Evolutionary conservation across 2,888 invertebrate genomes (phyloP).

Genomic region (Macrosiphum euphorbiae): DNA sequence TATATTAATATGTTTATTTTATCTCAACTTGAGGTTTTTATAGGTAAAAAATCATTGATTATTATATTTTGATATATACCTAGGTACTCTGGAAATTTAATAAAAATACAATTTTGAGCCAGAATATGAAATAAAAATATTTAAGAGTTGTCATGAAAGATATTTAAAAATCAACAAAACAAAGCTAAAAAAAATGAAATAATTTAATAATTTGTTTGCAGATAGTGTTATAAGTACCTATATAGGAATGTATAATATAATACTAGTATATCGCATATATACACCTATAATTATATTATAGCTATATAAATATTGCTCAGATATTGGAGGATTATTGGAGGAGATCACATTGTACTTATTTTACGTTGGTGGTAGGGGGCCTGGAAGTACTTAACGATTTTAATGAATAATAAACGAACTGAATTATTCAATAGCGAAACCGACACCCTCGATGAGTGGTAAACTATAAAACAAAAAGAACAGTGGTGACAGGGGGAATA

Average conservation of each 20-base stretch:
- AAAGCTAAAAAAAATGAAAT: background rate
- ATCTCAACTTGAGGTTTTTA: background rate
- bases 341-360: background rate
- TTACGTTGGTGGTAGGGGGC: background rate
- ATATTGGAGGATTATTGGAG: background rate
- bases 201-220: background rate
- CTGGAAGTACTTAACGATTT: constrained; percentile 37
- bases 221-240: background rate
- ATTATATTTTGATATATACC: background rate
- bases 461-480: constrained; percentile 6
- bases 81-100: background rate
- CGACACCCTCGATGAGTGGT: constrained; percentile 53
- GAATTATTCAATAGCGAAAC: constrained; percentile 64
- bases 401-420: constrained; percentile 63
- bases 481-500: background rate
- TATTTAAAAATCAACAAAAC: background rate
- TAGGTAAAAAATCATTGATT: background rate
- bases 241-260: no score
- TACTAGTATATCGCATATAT: background rate
- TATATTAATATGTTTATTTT: background rate
- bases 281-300: background rate
- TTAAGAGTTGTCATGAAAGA: background rate
- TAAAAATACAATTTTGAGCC: background rate
- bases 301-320: background rate
- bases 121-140: background rate